phyloP scores from a whole-genome alignment of 2,888 invertebrate species.

The Calameuta filiformis region DNA sequence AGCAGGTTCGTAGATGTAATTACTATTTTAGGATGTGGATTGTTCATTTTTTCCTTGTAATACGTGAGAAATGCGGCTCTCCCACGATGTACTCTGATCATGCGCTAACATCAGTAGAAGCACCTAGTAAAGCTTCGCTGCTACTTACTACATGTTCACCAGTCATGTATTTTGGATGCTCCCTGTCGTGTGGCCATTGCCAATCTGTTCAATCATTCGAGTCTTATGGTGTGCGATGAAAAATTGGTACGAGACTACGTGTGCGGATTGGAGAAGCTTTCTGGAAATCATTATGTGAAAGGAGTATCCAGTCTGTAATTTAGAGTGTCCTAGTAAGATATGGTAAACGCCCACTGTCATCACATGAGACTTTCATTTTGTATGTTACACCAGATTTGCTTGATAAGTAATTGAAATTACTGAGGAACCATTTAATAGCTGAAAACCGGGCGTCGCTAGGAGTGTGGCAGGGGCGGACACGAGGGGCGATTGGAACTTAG shows the following conservation, averaged over 20 bases:
- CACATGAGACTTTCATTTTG: not conserved
- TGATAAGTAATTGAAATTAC: not conserved
- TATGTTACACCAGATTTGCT: not conserved
- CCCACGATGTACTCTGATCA: not conserved
- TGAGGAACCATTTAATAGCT: not conserved
- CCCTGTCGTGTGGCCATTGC: not conserved
- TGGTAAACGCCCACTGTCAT: not conserved
- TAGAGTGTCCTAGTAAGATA: not conserved
- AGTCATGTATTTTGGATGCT: not conserved
- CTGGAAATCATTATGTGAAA: not conserved
- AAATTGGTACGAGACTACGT: not conserved
- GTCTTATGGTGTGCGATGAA: not conserved
- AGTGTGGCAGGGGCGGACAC: not conserved
- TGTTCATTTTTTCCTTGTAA: not conserved
- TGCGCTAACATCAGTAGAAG: not conserved
- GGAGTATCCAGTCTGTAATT: not conserved
- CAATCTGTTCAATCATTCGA: not conserved
- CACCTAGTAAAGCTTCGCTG: not conserved
- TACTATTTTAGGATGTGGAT: conserved; percentile 1
- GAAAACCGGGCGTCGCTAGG: not conserved
- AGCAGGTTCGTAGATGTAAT: not conserved
- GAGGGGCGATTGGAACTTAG: not conserved
- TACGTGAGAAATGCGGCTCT: not conserved
- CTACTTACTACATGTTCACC: not conserved
- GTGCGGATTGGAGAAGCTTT: not conserved